Base-by-base conservation (phyloP, 37 sponge, comb jelly and placozoan genomes). In the Theonella swinhoei region DNA sequence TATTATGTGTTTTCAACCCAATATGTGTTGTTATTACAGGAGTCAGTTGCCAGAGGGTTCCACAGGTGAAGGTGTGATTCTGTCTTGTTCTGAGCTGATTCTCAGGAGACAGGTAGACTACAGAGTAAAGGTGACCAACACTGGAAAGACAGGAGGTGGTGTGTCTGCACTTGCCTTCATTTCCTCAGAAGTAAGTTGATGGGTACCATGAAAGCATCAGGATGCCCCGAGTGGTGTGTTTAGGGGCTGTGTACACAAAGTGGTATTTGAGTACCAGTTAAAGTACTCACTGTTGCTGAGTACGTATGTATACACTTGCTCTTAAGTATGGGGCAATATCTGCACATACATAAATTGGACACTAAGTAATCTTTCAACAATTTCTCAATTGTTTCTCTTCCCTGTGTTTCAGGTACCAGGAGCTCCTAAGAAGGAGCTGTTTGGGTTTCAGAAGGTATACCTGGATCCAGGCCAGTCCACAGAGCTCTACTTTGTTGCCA, bases 101-200 rank as follows among this genome's bases (percentile, higher is more conserved):
- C 54, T 42, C 26, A 41, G 58, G 5, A 9, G 47, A n/a, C 58
- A 62, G 20, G 76, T 92, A 25, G 29, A 80, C 66, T 93, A 89
- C 63, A 26, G 65, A 41, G 94, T 89, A n/a, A 76, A 42, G 30
- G 94, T 93, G 42, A 87, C 89, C 72, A 93, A 93, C 81, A 89
- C 81, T 4, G 94, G 94, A 4, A 85, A 65, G 17, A 77, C 72
- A 36, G 67, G 34, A 20, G 91, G 94, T 31, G 77, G 34, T 43
- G 82, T 74, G 4, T 64, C 89, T 47, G 94, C 90, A 0, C 67
- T 90, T 24, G 94, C 90, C 25, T 79, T 75, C 37, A 60, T 89
- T 43, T 89, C 88, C 4, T 83, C 77, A 17, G 70, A 35, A 68
- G 92, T 91, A 37, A 63, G 87, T 68, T 25, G 66, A 32, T 8